phyloP scores from a whole-genome alignment of 2,888 invertebrate genomes.

The Gari tellinella region DNA sequence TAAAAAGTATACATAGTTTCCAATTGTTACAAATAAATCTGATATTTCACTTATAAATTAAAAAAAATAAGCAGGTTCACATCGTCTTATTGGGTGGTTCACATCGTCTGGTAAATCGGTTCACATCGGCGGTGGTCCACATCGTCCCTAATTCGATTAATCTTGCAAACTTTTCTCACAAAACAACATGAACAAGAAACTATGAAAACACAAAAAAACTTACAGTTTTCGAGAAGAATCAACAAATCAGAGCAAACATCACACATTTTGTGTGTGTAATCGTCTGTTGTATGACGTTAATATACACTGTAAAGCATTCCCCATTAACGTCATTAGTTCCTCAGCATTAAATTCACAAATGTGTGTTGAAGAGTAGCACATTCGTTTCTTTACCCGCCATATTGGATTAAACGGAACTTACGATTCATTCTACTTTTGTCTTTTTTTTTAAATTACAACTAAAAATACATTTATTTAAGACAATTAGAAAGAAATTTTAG shows the following conservation, averaged over 20 bases:
- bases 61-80: no score
- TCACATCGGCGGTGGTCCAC: no score
- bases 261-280: constrained; percentile 88
- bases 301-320: neutral
- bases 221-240: constrained; percentile 94
- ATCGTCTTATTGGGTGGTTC: no score
- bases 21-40: no score
- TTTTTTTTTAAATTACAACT: no score
- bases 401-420: constrained; percentile 36
- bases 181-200: neutral
- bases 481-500: no score
- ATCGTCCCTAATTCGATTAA: no score
- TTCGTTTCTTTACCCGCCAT: constrained; percentile 50
- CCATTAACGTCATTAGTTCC: neutral
- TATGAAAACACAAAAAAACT: constrained; percentile 83
- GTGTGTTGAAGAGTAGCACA: constrained; percentile 18
- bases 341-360: neutral
- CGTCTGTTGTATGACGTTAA: neutral
- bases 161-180: no score
- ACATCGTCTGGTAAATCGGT: no score
- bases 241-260: constrained; percentile 97
- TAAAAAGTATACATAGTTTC: no score
- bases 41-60: no score
- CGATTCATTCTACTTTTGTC: neutral
- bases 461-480: no score